Conservation (phyloP, 1,140 invertebrate species). For the Drosophila littoralis region DNA sequence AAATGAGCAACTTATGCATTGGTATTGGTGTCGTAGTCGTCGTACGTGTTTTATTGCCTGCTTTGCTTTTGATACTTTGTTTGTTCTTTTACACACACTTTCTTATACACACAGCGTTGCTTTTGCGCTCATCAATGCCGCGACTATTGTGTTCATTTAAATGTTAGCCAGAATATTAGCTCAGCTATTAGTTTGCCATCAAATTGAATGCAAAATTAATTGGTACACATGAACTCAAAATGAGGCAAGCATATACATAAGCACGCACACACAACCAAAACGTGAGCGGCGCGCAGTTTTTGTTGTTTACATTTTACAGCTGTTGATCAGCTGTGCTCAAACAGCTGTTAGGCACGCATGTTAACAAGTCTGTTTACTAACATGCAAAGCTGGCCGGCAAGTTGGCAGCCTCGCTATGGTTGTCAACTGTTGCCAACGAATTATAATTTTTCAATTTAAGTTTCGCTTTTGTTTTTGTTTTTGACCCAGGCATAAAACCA, state of each 20-base stretch:
- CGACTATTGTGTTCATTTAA: conserved; percentile 30
- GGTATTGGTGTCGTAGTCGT: conserved; percentile 40
- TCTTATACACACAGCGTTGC: conserved; percentile 67
- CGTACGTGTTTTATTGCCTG: conserved; percentile 61
- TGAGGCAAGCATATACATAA: conserved; percentile 8
- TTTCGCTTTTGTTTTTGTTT: background rate
- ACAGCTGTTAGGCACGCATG: conserved; percentile 38
- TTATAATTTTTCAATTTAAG: conserved; percentile 2
- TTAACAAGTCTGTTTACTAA: conserved; percentile 25
- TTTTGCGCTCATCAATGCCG: conserved; percentile 53
- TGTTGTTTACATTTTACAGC: conserved; percentile 55
- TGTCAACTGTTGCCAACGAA: conserved; percentile 24
- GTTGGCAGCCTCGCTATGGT: conserved; percentile 24
- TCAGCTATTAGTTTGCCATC: background rate
- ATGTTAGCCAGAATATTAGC: background rate
- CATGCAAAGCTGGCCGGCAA: background rate
- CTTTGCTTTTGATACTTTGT: conserved; percentile 75
- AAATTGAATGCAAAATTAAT: conserved; percentile 23
- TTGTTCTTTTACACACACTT: conserved; percentile 78
- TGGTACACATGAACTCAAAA: conserved; percentile 30
- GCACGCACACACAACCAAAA: conserved; percentile 9
- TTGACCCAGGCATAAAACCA: no score
- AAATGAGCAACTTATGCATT: conserved; percentile 58
- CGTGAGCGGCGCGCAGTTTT: conserved; percentile 35
- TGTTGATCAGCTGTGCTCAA: conserved; percentile 33